phyloP scores from a whole-genome alignment of 1,140 invertebrate species.

The Anthonomus grandis region DNA sequence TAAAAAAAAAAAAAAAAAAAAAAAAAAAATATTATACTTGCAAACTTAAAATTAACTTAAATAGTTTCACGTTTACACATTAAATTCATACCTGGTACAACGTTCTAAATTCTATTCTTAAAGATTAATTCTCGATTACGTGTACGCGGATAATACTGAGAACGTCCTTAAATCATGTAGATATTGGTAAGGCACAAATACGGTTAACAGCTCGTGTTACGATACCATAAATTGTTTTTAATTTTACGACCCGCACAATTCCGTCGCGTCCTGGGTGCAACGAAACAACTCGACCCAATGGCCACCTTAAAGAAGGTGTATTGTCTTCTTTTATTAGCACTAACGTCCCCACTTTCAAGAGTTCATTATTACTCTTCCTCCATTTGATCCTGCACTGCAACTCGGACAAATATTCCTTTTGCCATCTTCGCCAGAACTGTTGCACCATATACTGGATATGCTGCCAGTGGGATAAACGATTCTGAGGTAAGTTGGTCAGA shows the following conservation, averaged over 20 bases:
- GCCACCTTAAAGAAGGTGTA: conserved; percentile 30
- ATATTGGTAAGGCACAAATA: no score
- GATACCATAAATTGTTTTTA: no score
- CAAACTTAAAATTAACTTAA: no score
- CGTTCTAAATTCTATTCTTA: no score
- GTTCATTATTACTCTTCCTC: not conserved
- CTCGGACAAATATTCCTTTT: conserved; percentile 40
- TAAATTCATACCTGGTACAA: no score
- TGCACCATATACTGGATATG: conserved; percentile 8
- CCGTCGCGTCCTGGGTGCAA: conserved; percentile 40
- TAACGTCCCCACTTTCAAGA: conserved; percentile 35
- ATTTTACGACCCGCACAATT: conserved; percentile 38
- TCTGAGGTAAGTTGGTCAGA: conserved; percentile 9
- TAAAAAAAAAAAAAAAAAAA: no score
- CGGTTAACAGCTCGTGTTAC: no score
- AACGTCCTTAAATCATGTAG: no score
- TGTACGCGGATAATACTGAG: no score
- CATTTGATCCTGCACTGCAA: conserved; percentile 22
- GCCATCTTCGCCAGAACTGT: conserved; percentile 15
- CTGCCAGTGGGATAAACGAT: conserved; percentile 11
- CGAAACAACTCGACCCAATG: conserved; percentile 31
- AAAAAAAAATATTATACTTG: no score
- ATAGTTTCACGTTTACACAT: no score
- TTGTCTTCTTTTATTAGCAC: conserved; percentile 40
- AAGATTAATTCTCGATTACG: no score